These are phyloP conservation scores for Channa maculata DNA, from an alignment of 2,113 vertebrate genomes.

Conservation along the genomic window DNA sequence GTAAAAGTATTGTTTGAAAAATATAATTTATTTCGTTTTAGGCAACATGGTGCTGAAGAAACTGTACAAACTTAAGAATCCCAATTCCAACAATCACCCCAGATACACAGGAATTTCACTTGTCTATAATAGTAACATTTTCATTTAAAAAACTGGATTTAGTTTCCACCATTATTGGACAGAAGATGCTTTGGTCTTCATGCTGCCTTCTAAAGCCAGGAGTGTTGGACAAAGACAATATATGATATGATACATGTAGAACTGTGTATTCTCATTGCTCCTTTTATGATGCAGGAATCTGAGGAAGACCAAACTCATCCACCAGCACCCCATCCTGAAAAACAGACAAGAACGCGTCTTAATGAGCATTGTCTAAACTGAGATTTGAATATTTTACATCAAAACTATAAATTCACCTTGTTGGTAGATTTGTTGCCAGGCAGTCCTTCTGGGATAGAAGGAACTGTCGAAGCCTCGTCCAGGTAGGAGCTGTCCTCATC, in stretches of 20 bases:
- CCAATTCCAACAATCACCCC: slow-evolving; percentile 51
- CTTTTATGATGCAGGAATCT: slow-evolving; percentile 94
- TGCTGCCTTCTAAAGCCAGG: slow-evolving; percentile 29
- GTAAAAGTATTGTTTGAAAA: slow-evolving; percentile 65
- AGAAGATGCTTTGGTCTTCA: slow-evolving; percentile 52
- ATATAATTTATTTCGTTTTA: slow-evolving; percentile 80
- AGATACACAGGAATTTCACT: slow-evolving; percentile 37
- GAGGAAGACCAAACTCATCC: slow-evolving; percentile 97
- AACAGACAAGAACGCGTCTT: not conserved
- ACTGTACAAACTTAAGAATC: slow-evolving; percentile 76
- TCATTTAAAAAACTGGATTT: slow-evolving; percentile 35
- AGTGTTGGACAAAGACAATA: slow-evolving; percentile 72
- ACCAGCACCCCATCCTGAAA: slow-evolving; percentile 94
- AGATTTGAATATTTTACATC: too few relatives aligned
- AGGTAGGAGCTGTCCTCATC: slow-evolving; percentile 97
- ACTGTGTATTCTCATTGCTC: not conserved
- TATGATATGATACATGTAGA: slow-evolving; percentile 66
- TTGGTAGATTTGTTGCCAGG: slow-evolving; percentile 89
- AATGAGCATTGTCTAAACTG: not conserved
- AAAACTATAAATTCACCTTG: slow-evolving; percentile 82
- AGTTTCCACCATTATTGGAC: slow-evolving; percentile 11
- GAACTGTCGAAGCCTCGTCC: slow-evolving; percentile 92
- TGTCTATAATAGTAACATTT: slow-evolving; percentile 20
- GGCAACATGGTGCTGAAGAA: slow-evolving; percentile 51
- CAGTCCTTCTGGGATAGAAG: slow-evolving; percentile 93